Base-by-base conservation (phyloP, 2,797 vertebrate species). In the Nannoperca obscura region DNA sequence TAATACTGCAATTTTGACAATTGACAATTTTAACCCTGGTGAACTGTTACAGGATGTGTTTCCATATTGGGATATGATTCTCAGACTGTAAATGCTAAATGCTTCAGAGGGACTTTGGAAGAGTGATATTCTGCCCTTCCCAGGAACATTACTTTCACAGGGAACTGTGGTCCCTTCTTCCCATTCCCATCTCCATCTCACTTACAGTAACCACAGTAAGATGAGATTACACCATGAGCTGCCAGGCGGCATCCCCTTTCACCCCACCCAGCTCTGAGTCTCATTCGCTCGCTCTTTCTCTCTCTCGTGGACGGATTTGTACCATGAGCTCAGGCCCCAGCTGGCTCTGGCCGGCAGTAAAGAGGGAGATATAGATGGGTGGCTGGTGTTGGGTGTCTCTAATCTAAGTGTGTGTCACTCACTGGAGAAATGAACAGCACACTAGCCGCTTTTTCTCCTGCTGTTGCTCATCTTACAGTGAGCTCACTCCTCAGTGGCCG, bases 121-220 rank as follows among this genome's bases (percentile, higher is more conserved):
- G 67, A 82, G 71, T 79, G 71, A 84, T 76, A 71, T 80, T 64
- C 64, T 40, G 44, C 82, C 73, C 75, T 91, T 92, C 86, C 89
- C 90, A 88, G 84, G 91, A 80, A 68, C 86, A 86, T 92, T 89
- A 87, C 80, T 81, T 84, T 88, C 61, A 82, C 24, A n/a, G 85
- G 47, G 77, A 83, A 44, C 84, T 86, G 91, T 83, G 84, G 78
- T 82, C 71, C 76, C 60, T 74, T 82, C 69, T 78, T 89, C 82
- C 84, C 78, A 85, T 91, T 88, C 82, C 76, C 89, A 60, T 78
- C 84, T 83, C 70, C 72, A 57, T 87, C 91, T 90, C 86, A 89
- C 86, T 92, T 91, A 93, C 90, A 79, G 92, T 93, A 92, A 93
- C 89, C 89, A 79, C 83, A 85, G 79, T 44, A 17, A 75, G 89